Conservation (phyloP, 2,797 vertebrate species). For the Muraenolepis orangiensis region DNA sequence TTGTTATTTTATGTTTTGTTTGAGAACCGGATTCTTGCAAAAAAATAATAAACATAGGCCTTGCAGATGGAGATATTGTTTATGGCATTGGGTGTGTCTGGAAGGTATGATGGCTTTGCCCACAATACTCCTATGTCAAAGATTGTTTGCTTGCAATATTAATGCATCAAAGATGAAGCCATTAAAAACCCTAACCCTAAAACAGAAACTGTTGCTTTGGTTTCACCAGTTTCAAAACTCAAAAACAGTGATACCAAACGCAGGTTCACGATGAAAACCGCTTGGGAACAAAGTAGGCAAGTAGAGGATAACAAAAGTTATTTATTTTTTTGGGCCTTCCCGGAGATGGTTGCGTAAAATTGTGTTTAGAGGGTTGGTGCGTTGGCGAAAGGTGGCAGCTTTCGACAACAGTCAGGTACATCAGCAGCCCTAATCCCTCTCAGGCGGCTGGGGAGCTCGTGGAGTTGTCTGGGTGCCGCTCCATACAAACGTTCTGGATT, state of each 20-base stretch:
- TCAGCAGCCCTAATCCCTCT: conserved; percentile 63
- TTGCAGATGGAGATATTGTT: conserved; percentile 44
- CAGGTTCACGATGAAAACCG: conserved; percentile 14
- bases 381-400: conserved; percentile 48
- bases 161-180: conserved; percentile 14
- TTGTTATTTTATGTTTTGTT: conserved; percentile 71
- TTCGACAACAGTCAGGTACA: conserved; percentile 59
- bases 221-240: background rate
- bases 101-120: background rate
- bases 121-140: background rate
- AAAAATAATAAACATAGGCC: conserved; percentile 66
- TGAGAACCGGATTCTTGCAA: conserved; percentile 61
- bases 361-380: conserved; percentile 39
- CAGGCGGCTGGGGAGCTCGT: conserved; percentile 52
- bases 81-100: background rate
- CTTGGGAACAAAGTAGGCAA: conserved; percentile 11
- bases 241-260: conserved; percentile 15
- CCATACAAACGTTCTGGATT: conserved; percentile 63
- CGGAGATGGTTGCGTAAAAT: conserved; percentile 45
- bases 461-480: conserved; percentile 55
- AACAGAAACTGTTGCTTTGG: background rate
- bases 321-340: conserved; percentile 41
- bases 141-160: background rate
- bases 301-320: conserved; percentile 22
- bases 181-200: conserved; percentile 33